A percentile compares a stretch with the other conserved stretches of the same genome.
These are phyloP conservation scores for Lepeophtheirus nordmannii DNA, from an alignment of 2,888 invertebrate genomes.

Conservation along the genomic window DNA sequence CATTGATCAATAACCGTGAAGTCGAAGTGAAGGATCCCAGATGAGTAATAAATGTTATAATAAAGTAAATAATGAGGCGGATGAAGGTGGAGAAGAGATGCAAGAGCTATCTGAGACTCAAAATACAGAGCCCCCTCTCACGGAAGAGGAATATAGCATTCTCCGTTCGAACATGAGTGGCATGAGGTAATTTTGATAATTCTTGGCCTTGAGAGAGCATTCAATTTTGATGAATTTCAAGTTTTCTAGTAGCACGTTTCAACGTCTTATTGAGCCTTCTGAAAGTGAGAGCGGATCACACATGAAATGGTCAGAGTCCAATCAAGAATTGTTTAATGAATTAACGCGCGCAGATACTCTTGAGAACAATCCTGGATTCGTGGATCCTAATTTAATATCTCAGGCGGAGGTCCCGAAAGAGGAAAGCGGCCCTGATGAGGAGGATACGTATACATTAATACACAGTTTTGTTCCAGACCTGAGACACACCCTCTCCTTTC, in stretches of 20 bases:
- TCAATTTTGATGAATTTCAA: neutral
- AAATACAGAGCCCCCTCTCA: neutral
- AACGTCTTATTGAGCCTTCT: neutral
- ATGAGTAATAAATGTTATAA: too few species aligned
- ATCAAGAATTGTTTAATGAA: neutral
- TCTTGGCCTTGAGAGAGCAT: neutral
- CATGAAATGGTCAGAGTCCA: neutral
- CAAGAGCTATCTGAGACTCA: neutral
- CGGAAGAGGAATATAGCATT: neutral
- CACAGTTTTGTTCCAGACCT: neutral
- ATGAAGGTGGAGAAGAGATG: neutral
- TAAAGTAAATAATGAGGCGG: too few species aligned
- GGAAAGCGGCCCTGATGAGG: neutral
- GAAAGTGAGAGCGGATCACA: too few species aligned
- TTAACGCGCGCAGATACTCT: constrained; percentile 4
- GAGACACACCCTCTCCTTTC: neutral
- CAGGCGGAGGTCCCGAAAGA: neutral
- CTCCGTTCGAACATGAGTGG: constrained; percentile 1
- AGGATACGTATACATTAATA: neutral
- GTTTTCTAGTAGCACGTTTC: neutral
- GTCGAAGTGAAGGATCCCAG: too few species aligned
- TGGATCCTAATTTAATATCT: neutral
- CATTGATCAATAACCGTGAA: too few species aligned
- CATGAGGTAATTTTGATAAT: neutral
- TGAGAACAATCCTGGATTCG: constrained; percentile 10